Base-by-base conservation (phyloP, 2,797 vertebrate genomes). In the Catamblyrhynchus diadema region DNA sequence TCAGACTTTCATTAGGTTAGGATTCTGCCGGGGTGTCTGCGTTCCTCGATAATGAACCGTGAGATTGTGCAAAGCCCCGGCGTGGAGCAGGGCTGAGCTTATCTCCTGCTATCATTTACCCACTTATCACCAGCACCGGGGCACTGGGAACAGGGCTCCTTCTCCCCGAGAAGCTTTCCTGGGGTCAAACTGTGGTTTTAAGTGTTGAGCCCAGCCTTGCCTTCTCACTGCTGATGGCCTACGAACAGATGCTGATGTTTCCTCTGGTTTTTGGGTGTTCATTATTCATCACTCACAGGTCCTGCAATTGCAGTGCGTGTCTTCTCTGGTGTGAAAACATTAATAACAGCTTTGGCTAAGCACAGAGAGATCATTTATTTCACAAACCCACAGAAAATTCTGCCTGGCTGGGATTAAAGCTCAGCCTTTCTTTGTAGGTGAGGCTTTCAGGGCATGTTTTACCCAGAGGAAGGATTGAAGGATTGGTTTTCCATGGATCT, bases 1-100 rank as follows among this genome's bases (percentile, higher is more conserved):
- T 95, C 67, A 97, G 95, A 28, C 93, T 96, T 97, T 97, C 92
- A 97, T 97, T 96, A 97, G 95, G 94, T 96, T 96, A 94, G 95
- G 95, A 88, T 96, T 93, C 88, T 94, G 94, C 86, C 72, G 67
- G 95, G 88, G 86, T 88, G 47, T 86, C 72, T 90, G 54, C 27
- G 69, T 73, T 53, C 61, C 86, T 71, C 65, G 69, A 83, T 97
- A 96, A 97, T 93, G 91, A 97, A 88, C 88, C 94, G 12, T 72
- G 87, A 82, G 92, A 77, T 74, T 70, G 90, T 44, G 65, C 79
- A 30, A 50, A 89, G 93, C 60, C 88, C 62, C 2, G 57, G 79
- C 4, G 3, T 33, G 64, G 50, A 84, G 77, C 59, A 2, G 56
- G 50, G 78, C 17, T 0, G 32, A 27, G 89, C 85, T 84, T 9